Evolutionary conservation across 2,888 invertebrate species (phyloP).

Genomic region (Anthophora plumipes): DNA sequence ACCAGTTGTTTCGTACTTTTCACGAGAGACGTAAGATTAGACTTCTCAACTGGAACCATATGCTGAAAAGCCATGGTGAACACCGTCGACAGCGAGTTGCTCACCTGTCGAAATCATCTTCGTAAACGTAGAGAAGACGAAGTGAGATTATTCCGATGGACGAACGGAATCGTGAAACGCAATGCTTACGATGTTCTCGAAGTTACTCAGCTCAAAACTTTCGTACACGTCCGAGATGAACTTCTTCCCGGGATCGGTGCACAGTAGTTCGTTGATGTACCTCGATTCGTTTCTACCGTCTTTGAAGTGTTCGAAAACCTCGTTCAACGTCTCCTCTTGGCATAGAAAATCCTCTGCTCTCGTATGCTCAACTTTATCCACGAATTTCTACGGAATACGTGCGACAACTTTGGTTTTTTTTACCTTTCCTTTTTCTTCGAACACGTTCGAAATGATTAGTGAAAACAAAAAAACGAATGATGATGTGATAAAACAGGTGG

Average conservation of each 20-base stretch:
- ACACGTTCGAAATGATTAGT: too few relatives aligned
- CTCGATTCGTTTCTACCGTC: conserved; percentile 60
- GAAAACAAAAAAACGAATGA: background rate
- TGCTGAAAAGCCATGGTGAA: conserved; percentile 71
- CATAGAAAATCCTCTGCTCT: conserved; percentile 72
- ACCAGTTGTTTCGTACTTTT: conserved; percentile 69
- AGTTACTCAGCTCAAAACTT: conserved; percentile 74
- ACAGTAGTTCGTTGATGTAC: conserved; percentile 69
- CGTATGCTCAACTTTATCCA: conserved; percentile 51
- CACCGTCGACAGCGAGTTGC: conserved; percentile 74
- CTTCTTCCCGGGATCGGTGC: conserved; percentile 73
- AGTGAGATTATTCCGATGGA: background rate
- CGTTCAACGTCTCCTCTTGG: conserved; percentile 66
- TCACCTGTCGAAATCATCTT: conserved; percentile 64
- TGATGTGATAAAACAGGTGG: background rate
- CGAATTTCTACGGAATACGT: conserved; percentile 65
- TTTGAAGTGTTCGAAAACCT: conserved; percentile 72
- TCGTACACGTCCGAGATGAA: conserved; percentile 76
- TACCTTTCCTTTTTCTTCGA: background rate
- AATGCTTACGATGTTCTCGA: conserved; percentile 72
- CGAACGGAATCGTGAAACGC: background rate
- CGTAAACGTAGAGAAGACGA: background rate
- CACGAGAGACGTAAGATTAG: conserved; percentile 77
- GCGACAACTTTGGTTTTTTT: background rate
- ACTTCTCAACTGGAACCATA: conserved; percentile 70